phyloP scores from a whole-genome alignment of 30 jellyfish, hydroid and myxozoan species.

The Catostylus mosaicus region DNA sequence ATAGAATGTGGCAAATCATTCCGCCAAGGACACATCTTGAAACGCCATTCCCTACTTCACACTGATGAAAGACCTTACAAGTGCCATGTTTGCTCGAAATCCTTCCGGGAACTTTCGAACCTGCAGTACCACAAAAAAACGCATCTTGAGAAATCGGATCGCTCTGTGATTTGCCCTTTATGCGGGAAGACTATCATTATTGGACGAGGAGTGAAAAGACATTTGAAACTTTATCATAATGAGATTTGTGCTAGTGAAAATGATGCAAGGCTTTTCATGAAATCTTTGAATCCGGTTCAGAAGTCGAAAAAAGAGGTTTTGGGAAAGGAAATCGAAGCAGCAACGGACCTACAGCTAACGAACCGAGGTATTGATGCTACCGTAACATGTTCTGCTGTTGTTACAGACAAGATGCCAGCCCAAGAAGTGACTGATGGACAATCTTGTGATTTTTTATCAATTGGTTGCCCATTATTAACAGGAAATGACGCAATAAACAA shows the following conservation, averaged over 20 bases:
- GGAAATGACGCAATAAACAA: neutral
- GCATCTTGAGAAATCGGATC: conserved; percentile 67
- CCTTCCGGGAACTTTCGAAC: conserved; percentile 74
- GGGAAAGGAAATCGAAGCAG: neutral
- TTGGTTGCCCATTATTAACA: too few species aligned
- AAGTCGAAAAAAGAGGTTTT: neutral
- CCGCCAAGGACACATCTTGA: conserved; percentile 78
- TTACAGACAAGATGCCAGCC: too few species aligned
- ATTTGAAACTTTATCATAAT: conserved; percentile 66
- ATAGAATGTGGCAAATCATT: conserved; percentile 78
- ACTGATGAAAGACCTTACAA: conserved; percentile 73
- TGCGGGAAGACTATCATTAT: conserved; percentile 69
- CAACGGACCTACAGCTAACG: neutral
- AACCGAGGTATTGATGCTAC: neutral
- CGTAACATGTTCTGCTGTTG: too few species aligned
- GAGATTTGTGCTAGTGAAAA: conserved; percentile 47
- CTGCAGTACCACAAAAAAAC: conserved; percentile 76
- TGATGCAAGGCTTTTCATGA: conserved; percentile 29
- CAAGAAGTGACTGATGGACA: too few species aligned
- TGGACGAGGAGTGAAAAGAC: conserved; percentile 85
- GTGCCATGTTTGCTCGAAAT: conserved; percentile 71
- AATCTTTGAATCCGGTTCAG: conserved; percentile 48
- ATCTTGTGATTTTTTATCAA: too few species aligned
- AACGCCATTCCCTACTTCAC: conserved; percentile 75
- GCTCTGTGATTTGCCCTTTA: conserved; percentile 81